Evolutionary conservation across 2,797 vertebrate genomes (phyloP).

Genomic region (Argentina silus): DNA sequence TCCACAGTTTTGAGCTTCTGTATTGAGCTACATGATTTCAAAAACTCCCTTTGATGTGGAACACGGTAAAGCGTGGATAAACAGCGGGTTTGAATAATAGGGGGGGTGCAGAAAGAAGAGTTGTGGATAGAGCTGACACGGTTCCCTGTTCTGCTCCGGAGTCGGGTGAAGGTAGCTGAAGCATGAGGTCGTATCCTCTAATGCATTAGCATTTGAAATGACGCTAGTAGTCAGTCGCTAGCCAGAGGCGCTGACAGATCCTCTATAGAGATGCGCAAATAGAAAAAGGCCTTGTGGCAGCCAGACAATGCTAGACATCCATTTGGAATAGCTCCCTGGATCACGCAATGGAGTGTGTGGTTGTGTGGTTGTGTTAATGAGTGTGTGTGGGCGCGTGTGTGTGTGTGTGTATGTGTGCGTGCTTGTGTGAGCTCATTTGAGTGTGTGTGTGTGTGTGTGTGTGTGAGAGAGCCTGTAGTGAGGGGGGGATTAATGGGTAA

Average conservation of each 20-base stretch:
- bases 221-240: conserved; percentile 50
- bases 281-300: conserved; percentile 37
- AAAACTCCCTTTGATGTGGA: too few species aligned
- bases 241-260: conserved; percentile 30
- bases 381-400: neutral
- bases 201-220: conserved; percentile 63
- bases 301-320: conserved; percentile 35
- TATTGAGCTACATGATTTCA: too few species aligned
- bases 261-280: conserved; percentile 9
- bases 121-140: conserved; percentile 67
- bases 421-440: conserved; percentile 11
- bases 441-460: conserved; percentile 25
- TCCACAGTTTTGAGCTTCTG: too few species aligned
- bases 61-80: too few species aligned
- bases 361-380: conserved; percentile 7
- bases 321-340: conserved; percentile 41
- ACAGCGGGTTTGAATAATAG: too few species aligned
- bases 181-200: conserved; percentile 69
- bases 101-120: conserved; percentile 7
- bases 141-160: conserved; percentile 41
- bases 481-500: conserved; percentile 51
- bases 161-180: conserved; percentile 63
- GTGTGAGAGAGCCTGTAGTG: conserved; percentile 22
- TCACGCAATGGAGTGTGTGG: conserved; percentile 40
- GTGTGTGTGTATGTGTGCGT: neutral